Conservation (phyloP, 2,113 vertebrate species). For the Astur gentilis region DNA sequence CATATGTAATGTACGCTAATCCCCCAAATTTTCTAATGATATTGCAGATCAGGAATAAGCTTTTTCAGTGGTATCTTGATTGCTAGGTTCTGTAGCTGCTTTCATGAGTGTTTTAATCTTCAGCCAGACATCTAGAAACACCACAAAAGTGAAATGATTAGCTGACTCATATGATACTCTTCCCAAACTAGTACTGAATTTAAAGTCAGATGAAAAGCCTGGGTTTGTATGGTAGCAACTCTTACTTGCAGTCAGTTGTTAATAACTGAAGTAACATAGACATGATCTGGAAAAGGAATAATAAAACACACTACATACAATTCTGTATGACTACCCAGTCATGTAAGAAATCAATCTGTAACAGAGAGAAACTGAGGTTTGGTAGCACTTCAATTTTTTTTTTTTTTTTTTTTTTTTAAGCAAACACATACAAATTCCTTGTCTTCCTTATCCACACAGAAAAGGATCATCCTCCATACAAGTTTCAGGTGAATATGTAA, state of each 20-base stretch:
- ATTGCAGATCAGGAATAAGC: not conserved
- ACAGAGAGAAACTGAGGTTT: not conserved
- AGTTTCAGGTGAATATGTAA: not conserved
- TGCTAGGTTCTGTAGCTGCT: not conserved
- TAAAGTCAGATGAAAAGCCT: not conserved
- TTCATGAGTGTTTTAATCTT: not conserved
- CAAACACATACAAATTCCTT: not conserved
- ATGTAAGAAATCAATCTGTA: not conserved
- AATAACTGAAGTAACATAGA: not conserved
- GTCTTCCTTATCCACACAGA: not conserved
- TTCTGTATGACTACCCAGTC: not conserved
- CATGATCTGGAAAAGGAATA: not conserved
- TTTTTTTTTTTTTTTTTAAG: not conserved
- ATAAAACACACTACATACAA: not conserved
- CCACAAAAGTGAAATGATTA: not conserved
- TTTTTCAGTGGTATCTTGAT: not conserved
- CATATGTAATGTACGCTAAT: not conserved
- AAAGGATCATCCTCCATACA: not conserved
- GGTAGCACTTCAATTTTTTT: no score
- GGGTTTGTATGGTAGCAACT: not conserved
- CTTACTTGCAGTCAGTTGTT: not conserved
- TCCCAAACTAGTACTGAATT: not conserved
- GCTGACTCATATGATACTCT: not conserved
- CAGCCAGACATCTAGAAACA: not conserved
- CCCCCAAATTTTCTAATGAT: conserved; percentile 5